Evolutionary conservation across 2,888 invertebrate genomes (phyloP).

Genomic region (Ptychoptera albimana): DNA sequence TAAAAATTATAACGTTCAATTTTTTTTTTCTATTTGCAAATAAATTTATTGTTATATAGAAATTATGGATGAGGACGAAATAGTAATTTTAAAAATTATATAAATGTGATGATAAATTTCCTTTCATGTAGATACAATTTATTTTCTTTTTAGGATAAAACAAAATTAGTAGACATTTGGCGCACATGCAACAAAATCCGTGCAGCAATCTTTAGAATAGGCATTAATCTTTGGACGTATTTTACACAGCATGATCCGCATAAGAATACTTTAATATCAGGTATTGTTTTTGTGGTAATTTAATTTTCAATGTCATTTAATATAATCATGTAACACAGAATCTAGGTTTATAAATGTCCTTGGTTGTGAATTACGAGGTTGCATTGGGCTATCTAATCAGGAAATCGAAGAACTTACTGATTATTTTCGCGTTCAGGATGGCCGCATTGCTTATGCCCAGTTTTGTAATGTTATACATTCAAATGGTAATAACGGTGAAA

Average conservation of each 20-base stretch:
- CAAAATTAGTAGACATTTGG: conserved; percentile 49
- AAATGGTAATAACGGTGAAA: conserved; percentile 34
- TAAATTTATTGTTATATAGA: too few relatives aligned
- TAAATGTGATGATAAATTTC: too few relatives aligned
- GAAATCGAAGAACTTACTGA: conserved; percentile 59
- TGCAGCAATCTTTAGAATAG: conserved; percentile 53
- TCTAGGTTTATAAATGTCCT: conserved; percentile 56
- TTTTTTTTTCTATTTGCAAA: too few relatives aligned
- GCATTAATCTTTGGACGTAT: conserved; percentile 54
- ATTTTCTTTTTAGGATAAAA: conserved; percentile 3
- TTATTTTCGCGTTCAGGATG: conserved; percentile 67
- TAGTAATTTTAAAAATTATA: too few relatives aligned
- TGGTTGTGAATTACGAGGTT: conserved; percentile 45
- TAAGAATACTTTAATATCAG: conserved; percentile 50
- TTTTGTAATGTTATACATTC: conserved; percentile 57
- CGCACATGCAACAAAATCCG: conserved; percentile 68
- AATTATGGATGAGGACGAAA: too few relatives aligned
- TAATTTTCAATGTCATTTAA: conserved; percentile 9
- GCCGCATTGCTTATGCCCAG: conserved; percentile 58
- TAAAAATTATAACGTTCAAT: too few relatives aligned
- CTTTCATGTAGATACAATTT: too few relatives aligned
- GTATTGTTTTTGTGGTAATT: too few relatives aligned
- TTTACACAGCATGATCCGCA: conserved; percentile 52
- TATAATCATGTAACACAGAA: conserved; percentile 33
- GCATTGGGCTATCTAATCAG: conserved; percentile 50